These are phyloP conservation scores for Poeciliopsis presidionis DNA, from an alignment of 2,797 vertebrate genomes.

Conservation along the genomic window DNA sequence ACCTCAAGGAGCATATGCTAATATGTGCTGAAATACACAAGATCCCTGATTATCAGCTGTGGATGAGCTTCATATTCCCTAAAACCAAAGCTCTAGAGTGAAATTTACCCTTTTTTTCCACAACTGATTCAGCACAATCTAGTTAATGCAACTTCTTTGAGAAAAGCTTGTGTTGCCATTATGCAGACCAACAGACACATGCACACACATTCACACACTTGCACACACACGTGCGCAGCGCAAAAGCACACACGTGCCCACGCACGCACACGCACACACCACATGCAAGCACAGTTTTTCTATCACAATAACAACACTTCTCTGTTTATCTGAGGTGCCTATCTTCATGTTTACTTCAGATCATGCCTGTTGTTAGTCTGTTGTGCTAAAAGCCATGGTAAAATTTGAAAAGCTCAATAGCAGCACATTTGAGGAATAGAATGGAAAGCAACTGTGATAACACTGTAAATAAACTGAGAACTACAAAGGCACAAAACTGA, in stretches of 20 bases:
- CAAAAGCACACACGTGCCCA: no score
- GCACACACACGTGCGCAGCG: no score
- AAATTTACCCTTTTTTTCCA: conserved; percentile 65
- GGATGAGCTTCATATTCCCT: conserved; percentile 70
- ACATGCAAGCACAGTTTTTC: conserved; percentile 20
- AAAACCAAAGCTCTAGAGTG: conserved; percentile 37
- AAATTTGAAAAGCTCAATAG: conserved; percentile 24
- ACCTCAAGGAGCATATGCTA: conserved; percentile 64
- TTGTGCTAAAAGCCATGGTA: conserved; percentile 18
- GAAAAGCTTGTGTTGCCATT: conserved; percentile 55
- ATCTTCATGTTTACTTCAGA: conserved; percentile 9
- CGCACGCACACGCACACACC: not conserved
- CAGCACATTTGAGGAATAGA: conserved; percentile 24
- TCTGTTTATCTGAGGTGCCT: conserved; percentile 9
- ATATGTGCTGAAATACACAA: conserved; percentile 65
- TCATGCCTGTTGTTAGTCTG: conserved; percentile 20
- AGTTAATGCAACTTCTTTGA: conserved; percentile 64
- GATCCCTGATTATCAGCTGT: conserved; percentile 60
- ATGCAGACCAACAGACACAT: conserved; percentile 24
- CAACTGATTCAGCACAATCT: conserved; percentile 58
- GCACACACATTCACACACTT: not conserved
- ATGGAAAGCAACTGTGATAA: conserved; percentile 21
- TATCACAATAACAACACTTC: conserved; percentile 21
- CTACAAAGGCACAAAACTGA: conserved; percentile 20
- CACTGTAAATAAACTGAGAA: conserved; percentile 20